phyloP scores from a whole-genome alignment of 2,113 vertebrate genomes.

The Prunella himalayana region DNA sequence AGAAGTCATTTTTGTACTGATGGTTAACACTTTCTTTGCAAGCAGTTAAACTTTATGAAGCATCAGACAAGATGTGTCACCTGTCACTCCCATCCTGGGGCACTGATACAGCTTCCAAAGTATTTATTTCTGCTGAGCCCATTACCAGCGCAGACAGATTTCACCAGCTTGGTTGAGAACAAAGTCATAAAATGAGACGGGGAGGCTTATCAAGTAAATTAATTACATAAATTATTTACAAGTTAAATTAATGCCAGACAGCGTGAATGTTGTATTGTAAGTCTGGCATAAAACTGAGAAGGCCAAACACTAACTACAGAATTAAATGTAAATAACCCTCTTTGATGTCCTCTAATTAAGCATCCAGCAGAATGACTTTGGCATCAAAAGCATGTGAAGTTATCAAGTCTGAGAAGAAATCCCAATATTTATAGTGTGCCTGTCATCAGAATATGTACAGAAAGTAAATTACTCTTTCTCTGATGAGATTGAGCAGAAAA shows the following conservation, averaged over 20 bases:
- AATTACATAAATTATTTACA: not conserved
- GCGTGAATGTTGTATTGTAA: not conserved
- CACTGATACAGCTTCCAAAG: not conserved
- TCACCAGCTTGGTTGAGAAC: not conserved
- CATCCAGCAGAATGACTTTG: not conserved
- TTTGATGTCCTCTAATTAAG: not conserved
- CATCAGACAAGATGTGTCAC: not conserved
- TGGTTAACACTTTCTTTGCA: not conserved
- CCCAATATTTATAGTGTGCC: not conserved
- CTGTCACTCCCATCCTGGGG: not conserved
- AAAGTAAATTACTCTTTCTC: not conserved
- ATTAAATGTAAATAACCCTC: not conserved
- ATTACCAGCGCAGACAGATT: not conserved
- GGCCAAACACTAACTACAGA: not conserved
- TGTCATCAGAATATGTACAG: not conserved
- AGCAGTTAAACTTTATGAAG: not conserved
- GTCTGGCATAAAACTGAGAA: not conserved
- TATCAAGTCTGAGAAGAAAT: not conserved
- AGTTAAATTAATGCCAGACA: not conserved
- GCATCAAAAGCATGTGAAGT: not conserved
- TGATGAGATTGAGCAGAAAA: not conserved
- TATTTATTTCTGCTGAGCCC: not conserved
- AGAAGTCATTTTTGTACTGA: not conserved
- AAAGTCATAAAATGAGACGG: not conserved
- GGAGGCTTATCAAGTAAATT: not conserved